A percentile compares a stretch with the other conserved stretches of the same genome.
Conservation (phyloP, 2,797 vertebrate species). For the Masticophis lateralis region DNA sequence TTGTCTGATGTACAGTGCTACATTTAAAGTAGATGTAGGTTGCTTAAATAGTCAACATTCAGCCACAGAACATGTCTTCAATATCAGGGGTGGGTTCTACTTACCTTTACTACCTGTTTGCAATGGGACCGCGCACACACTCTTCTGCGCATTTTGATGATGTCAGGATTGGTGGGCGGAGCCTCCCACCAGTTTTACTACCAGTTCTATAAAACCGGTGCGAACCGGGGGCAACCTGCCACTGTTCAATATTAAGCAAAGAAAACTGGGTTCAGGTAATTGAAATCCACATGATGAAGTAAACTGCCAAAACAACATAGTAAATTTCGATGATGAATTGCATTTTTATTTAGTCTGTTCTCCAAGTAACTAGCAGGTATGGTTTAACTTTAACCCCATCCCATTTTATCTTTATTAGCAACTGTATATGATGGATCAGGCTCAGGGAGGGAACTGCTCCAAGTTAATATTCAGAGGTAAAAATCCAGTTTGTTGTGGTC, state of each 20-base stretch:
- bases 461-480: neutral
- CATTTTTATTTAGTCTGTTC: slow-evolving; percentile 5
- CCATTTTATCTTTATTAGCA: neutral
- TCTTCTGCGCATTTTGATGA: no score
- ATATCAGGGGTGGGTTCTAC: no score
- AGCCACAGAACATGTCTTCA: neutral
- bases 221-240: no score
- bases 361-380: neutral
- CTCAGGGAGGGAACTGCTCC: neutral
- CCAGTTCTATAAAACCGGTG: no score
- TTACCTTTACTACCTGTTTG: no score
- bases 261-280: neutral
- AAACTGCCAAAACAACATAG: slow-evolving; percentile 15
- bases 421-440: neutral
- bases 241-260: neutral
- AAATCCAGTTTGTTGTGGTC: neutral
- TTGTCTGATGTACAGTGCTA: neutral
- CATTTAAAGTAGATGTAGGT: slow-evolving; percentile 4
- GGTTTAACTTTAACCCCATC: neutral
- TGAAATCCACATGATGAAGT: neutral
- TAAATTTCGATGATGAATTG: slow-evolving; percentile 10
- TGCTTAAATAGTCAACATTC: neutral
- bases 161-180: no score
- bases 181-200: no score
- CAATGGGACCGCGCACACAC: no score